These are phyloP conservation scores for Lapara coniferarum DNA, from an alignment of 2,888 invertebrate species.

Conservation along the genomic window DNA sequence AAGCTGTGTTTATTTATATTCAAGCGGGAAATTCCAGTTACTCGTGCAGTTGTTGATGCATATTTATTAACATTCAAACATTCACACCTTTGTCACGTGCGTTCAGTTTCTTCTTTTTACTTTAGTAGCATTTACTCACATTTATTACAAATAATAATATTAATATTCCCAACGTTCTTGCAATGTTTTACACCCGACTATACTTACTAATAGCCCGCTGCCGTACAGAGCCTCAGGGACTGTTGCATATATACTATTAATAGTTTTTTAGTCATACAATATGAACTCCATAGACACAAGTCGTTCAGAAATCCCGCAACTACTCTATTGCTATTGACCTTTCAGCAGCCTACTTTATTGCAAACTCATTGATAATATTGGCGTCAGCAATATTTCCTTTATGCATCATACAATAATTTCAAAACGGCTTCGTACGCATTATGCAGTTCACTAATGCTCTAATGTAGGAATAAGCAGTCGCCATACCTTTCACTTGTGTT, in stretches of 20 bases:
- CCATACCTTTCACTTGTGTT: slow-evolving; percentile 6
- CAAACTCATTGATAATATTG: not conserved
- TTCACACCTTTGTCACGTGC: too few relatives aligned
- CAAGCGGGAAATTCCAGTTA: not conserved
- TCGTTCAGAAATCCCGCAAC: too few relatives aligned
- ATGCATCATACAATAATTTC: slow-evolving; percentile 2
- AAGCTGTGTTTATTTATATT: not conserved
- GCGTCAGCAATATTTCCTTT: not conserved
- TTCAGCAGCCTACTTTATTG: not conserved
- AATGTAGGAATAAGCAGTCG: not conserved
- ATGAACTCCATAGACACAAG: too few relatives aligned
- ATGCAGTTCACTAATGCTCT: not conserved
- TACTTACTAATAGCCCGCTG: not conserved
- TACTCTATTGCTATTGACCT: not conserved
- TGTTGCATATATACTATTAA: too few relatives aligned
- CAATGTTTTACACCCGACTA: too few relatives aligned
- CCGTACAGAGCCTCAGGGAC: too few relatives aligned
- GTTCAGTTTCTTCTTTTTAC: too few relatives aligned
- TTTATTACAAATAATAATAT: too few relatives aligned
- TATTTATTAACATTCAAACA: not conserved
- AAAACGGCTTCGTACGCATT: not conserved
- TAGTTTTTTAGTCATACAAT: too few relatives aligned
- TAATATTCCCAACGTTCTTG: too few relatives aligned
- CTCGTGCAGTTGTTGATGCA: not conserved
- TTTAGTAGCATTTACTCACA: too few relatives aligned